A percentile compares a stretch with the other conserved stretches of the same genome.
phyloP scores from a whole-genome alignment of 1,140 invertebrate species.

The Zaprionus lachaisei region DNA sequence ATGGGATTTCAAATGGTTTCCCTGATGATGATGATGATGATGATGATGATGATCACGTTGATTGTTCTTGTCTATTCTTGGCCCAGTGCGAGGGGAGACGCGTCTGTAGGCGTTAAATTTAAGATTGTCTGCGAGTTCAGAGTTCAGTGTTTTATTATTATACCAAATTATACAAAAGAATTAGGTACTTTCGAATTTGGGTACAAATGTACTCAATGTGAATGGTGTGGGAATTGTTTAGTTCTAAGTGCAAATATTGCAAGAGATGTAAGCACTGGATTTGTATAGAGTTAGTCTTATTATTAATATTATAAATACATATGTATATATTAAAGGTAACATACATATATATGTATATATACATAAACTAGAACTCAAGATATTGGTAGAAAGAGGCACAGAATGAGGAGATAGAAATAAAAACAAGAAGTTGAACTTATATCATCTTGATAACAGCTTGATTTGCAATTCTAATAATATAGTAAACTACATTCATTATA shows the following conservation, averaged over 20 bases:
- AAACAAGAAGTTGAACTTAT: too few relatives aligned
- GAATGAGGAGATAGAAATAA: too few relatives aligned
- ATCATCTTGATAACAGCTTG: too few relatives aligned
- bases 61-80: constrained; percentile 7
- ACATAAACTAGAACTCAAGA: too few relatives aligned
- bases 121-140: not conserved
- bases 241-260: not conserved
- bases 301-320: too few relatives aligned
- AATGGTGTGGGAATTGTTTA: not conserved
- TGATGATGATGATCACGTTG: constrained; percentile 1
- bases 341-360: too few relatives aligned
- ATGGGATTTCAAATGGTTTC: constrained; percentile 69
- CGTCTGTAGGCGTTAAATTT: constrained; percentile 7
- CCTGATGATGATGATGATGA: not conserved
- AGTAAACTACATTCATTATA: too few relatives aligned
- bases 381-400: too few relatives aligned
- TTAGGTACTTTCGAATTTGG: not conserved
- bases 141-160: not conserved
- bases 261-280: not conserved
- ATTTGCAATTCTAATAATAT: too few relatives aligned
- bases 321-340: too few relatives aligned
- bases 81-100: constrained; percentile 1
- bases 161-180: not conserved
- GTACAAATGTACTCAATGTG: not conserved
- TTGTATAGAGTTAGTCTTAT: not conserved